Evolutionary conservation across 2,113 vertebrate genomes (phyloP).

Genomic region (Parus major): DNA sequence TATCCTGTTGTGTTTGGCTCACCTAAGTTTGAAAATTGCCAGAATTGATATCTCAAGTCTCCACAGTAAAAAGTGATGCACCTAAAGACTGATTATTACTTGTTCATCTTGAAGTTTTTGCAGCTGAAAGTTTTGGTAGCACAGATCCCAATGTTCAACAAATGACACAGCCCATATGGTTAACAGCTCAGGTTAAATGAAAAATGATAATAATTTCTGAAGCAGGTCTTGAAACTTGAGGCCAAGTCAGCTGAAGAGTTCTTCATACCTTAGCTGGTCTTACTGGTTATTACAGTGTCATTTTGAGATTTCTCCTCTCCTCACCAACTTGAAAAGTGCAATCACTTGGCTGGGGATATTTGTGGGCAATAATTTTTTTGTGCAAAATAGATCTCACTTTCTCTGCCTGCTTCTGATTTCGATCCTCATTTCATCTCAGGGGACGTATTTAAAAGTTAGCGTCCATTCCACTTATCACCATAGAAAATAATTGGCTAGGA

Average conservation of each 20-base stretch:
- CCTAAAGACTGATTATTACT: background rate
- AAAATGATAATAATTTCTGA: background rate
- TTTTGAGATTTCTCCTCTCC: background rate
- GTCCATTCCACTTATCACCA: background rate
- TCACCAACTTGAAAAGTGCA: background rate
- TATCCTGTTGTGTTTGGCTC: background rate
- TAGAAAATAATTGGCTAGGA: background rate
- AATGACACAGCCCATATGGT: background rate
- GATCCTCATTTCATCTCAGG: background rate
- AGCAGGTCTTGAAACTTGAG: background rate
- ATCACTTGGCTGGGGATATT: background rate
- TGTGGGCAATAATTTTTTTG: background rate
- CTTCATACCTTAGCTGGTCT: background rate
- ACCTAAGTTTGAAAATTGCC: background rate
- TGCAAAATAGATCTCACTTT: background rate
- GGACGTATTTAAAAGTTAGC: background rate
- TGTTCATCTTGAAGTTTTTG: background rate
- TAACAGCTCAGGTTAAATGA: background rate
- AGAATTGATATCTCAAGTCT: background rate
- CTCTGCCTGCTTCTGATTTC: background rate
- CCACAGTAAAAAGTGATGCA: background rate
- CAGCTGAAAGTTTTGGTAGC: background rate
- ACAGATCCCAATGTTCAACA: background rate
- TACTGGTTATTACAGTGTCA: background rate
- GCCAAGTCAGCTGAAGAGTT: background rate